Evolutionary conservation across 2,797 vertebrate genomes (phyloP), one percentile per base, ranked within the genome.

Genomic region (Bufotes viridis): DNA sequence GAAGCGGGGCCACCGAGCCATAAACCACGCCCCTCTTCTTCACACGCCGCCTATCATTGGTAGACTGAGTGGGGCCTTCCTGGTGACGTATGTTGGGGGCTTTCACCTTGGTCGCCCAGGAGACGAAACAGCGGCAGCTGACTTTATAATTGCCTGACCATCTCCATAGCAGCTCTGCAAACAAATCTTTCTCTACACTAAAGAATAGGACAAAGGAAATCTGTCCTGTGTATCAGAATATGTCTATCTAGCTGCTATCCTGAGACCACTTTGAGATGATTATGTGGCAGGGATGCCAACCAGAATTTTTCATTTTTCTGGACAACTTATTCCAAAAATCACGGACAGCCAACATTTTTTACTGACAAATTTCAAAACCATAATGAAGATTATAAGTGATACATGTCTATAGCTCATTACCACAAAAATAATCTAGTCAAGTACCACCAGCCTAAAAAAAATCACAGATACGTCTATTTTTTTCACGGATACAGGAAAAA

Each of bases 41-140:
- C 69, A 81, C 79, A 76, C 53, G 65, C 26, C 15, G 58, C 34
- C 42, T 24, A 1, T 34, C 20, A 81, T 85, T 81, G 87, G 83
- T 58, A 1, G 17, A 15, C 10, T 5, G 15, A 49, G 15, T 12
- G 17, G 67, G 83, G 29, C 83, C 69, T 85, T 63, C 55, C 24
- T 81, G 5, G 2, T 85, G 87, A 85, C 87, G 87, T 84, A 5
- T 20, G 29, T 75, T 75, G 72, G 14, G 61, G 81, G 63, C 76
- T 76, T 85, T 61, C 34, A 65, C 7, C 17, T 81, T 9, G 20
- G 87, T 89, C 65, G 34, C 69, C 83, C 17, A 49, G 83, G 87
- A 85, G 76, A 89, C 69, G 51, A 65, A n/a, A 81, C 69, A 72
- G 83, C 83, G 83, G 87, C 82, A 85, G 87, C 49, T 89, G 87